Evolutionary conservation across 2,888 invertebrate genomes (phyloP), one percentile per base, ranked within the genome.

Genomic region (Lottia scabra): DNA sequence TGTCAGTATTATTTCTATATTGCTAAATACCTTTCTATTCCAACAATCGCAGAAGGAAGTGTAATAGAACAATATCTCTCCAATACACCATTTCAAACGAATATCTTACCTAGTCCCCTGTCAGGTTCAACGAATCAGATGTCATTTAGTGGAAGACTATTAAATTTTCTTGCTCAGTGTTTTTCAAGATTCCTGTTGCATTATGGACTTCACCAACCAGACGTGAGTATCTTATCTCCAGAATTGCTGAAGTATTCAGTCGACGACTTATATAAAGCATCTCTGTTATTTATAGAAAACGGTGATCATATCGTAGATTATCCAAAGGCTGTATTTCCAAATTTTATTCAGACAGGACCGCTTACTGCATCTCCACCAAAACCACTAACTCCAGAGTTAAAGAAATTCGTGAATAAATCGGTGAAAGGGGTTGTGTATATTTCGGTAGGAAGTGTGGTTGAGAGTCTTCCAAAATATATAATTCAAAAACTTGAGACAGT

Each of bases 361-460:
- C 26, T 82, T n/a, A 74, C 74, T 0, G 73, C 80, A 8, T 43
- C 63, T 10, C 76, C 77, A 13, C 71, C 79, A 16, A 71, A 75
- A 16, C 74, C 75, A 16, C 67, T 83, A 2, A 73, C 75, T 12
- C 67, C 56, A 8, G 69, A 75, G 5, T 45, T 82, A 19, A 44
- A 75, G 48, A 44, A 56, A 10, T 78, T 81, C 27, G 69, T 80
- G 63, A 70, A 78, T 26, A 69, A 65, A 1, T 74, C 77, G 0
- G 56, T 67, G 30, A 67, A 75, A 5, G 83, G 80, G 6, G 79
- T 76, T 19, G 73, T 83, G 12, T 27, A 82, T 8, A 75, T 79
- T 43, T 77, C 81, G 1, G 78, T 83, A 63, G 83, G 82, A 1
- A 71, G 76, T 45, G 1, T 73, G 15, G 65, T 74, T 8, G 48